A percentile compares a stretch with the other conserved stretches of the same genome.
These are phyloP conservation scores for Neodon shergylaensis DNA, from an alignment of 2,113 vertebrate species.

Conservation along the genomic window DNA sequence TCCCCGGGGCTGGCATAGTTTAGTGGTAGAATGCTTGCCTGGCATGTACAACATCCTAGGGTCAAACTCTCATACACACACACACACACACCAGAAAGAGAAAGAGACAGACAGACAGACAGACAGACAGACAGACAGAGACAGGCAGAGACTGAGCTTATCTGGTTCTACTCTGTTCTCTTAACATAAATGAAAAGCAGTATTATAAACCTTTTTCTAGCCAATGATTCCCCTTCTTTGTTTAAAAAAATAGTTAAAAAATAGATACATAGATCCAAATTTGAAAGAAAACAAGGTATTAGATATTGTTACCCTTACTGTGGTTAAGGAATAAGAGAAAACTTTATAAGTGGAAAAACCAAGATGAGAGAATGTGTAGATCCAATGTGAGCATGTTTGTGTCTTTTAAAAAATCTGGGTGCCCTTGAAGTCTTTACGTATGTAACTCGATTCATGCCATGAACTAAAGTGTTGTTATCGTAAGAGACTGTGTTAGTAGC, in stretches of 20 bases:
- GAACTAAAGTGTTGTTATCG: not conserved
- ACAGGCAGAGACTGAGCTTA: not conserved
- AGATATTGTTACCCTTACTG: not conserved
- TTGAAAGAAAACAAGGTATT: not conserved
- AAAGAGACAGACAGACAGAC: not conserved
- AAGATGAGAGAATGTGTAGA: not conserved
- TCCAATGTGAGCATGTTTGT: not conserved
- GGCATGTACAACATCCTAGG: not conserved
- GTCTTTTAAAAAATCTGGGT: not conserved
- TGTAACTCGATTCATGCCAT: not conserved
- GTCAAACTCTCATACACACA: not conserved
- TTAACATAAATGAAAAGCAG: not conserved
- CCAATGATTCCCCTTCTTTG: not conserved
- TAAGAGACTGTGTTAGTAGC: not conserved
- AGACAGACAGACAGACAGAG: too few species aligned
- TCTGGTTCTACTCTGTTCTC: not conserved
- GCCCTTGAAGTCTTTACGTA: not conserved
- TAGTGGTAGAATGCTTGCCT: not conserved
- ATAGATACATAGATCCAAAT: not conserved
- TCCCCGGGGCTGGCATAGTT: too few species aligned
- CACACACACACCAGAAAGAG: too few species aligned
- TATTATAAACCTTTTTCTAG: not conserved
- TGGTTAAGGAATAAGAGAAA: slow-evolving; percentile 3
- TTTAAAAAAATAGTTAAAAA: not conserved
- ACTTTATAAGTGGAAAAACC: not conserved